Conservation (phyloP, 1,140 invertebrate genomes). For the Hypsibius dujardini region DNA sequence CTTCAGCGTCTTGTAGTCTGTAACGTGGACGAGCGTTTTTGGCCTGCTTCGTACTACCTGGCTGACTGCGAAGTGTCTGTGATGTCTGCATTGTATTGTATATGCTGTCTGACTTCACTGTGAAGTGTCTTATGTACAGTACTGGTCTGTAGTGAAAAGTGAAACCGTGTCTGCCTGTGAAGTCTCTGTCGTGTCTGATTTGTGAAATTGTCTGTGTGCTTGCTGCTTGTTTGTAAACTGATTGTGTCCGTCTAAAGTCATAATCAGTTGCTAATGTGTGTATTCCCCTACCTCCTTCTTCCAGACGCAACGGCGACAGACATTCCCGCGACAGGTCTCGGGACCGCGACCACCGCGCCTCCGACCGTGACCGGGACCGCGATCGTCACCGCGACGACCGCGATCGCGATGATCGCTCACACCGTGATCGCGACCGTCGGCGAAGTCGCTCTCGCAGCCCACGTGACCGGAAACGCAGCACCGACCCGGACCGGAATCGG, state of each 20-base stretch:
- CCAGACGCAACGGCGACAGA: background rate
- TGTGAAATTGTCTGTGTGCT: background rate
- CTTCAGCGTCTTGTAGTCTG: too few relatives aligned
- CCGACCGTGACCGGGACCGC: background rate
- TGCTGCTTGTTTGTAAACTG: too few relatives aligned
- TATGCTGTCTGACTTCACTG: too few relatives aligned
- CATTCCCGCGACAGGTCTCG: background rate
- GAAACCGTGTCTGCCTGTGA: too few relatives aligned
- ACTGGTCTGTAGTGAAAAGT: too few relatives aligned
- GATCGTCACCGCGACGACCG: constrained; percentile 7
- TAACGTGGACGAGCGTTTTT: too few relatives aligned
- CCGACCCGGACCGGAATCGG: constrained; percentile 3
- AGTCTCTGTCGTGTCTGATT: background rate
- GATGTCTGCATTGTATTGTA: too few relatives aligned
- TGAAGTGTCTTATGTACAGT: too few relatives aligned
- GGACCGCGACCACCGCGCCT: background rate
- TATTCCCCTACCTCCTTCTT: background rate
- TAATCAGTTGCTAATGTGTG: too few relatives aligned
- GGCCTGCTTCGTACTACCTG: too few relatives aligned
- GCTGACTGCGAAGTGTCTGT: too few relatives aligned
- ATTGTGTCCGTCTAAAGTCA: too few relatives aligned
- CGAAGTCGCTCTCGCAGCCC: background rate
- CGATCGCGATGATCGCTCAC: background rate
- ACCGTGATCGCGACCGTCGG: background rate
- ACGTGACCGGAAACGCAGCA: background rate